Evolutionary conservation across 2,888 invertebrate species (phyloP).

Genomic region (Cyaniris semiargus): DNA sequence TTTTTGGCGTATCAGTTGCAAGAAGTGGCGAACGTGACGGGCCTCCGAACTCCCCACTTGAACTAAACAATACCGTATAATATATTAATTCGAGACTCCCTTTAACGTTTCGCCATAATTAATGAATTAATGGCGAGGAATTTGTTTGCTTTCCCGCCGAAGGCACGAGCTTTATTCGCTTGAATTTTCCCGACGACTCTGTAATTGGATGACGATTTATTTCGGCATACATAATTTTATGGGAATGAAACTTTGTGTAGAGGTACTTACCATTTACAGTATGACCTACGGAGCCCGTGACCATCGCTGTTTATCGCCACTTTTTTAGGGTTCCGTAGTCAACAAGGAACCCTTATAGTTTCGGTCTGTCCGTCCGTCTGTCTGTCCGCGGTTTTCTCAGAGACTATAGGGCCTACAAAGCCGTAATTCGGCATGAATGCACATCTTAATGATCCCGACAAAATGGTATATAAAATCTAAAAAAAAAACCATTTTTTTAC

Average conservation of each 20-base stretch:
- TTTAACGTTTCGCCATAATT: slow-evolving; percentile 27
- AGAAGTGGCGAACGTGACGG: slow-evolving; percentile 18
- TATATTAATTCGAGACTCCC: slow-evolving; percentile 27
- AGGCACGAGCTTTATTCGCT: slow-evolving; percentile 15
- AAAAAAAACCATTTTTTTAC: too few species aligned
- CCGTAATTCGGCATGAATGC: too few species aligned
- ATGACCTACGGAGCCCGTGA: background rate
- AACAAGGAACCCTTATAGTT: too few species aligned
- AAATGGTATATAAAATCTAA: too few species aligned
- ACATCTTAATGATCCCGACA: too few species aligned
- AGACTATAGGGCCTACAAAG: too few species aligned
- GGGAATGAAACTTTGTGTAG: background rate
- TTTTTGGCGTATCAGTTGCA: slow-evolving; percentile 17
- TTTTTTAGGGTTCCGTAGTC: too few species aligned
- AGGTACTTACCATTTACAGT: background rate
- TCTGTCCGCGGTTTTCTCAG: too few species aligned
- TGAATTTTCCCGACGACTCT: slow-evolving; percentile 5
- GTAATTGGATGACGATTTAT: slow-evolving; percentile 21
- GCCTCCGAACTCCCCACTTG: slow-evolving; percentile 10
- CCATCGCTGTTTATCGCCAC: background rate
- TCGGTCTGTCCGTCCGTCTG: too few species aligned
- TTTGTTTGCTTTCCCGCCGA: slow-evolving; percentile 27
- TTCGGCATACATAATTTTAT: background rate
- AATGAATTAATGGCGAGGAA: slow-evolving; percentile 28
- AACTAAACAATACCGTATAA: slow-evolving; percentile 31